Conservation (phyloP, 2,113 vertebrate species). For the Paramormyrops kingsleyae region DNA sequence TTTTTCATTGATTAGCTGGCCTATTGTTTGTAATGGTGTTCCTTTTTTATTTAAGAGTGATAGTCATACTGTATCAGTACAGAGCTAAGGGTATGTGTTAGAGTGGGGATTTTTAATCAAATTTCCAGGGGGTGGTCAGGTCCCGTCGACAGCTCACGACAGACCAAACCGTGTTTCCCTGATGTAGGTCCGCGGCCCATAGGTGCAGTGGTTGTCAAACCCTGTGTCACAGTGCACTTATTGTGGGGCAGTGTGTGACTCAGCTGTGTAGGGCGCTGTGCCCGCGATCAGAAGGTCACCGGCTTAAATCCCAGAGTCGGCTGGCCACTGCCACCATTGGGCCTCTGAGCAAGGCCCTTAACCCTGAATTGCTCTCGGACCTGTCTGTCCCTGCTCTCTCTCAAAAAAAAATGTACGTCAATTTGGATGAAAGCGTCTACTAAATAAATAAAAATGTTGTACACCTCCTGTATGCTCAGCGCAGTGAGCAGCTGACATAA, state of each 20-base stretch:
- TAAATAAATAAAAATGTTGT: not conserved
- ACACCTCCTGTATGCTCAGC: not conserved
- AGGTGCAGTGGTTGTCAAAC: not conserved
- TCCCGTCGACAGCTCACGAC: not conserved
- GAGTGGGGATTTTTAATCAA: not conserved
- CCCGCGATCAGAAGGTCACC: not conserved
- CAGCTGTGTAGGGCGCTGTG: not conserved
- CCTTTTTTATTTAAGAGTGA: not conserved
- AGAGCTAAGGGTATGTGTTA: not conserved
- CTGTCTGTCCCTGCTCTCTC: not conserved
- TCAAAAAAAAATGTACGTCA: not conserved
- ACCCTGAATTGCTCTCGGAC: not conserved
- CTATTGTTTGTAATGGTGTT: not conserved
- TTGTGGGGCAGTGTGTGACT: not conserved
- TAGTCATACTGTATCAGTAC: not conserved
- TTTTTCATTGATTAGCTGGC: not conserved
- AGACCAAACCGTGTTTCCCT: not conserved
- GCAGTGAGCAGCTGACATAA: not conserved
- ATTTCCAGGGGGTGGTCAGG: not conserved
- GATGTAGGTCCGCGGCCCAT: not conserved
- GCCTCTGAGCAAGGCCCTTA: not conserved
- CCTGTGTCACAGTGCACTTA: too few species aligned
- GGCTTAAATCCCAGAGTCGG: not conserved
- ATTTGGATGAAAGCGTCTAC: not conserved
- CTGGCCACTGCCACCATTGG: not conserved